A percentile compares a stretch with the other conserved stretches of the same genome.
These are phyloP conservation scores for Glareola pratincola DNA, from an alignment of 2,113 vertebrate species.

Conservation along the genomic window DNA sequence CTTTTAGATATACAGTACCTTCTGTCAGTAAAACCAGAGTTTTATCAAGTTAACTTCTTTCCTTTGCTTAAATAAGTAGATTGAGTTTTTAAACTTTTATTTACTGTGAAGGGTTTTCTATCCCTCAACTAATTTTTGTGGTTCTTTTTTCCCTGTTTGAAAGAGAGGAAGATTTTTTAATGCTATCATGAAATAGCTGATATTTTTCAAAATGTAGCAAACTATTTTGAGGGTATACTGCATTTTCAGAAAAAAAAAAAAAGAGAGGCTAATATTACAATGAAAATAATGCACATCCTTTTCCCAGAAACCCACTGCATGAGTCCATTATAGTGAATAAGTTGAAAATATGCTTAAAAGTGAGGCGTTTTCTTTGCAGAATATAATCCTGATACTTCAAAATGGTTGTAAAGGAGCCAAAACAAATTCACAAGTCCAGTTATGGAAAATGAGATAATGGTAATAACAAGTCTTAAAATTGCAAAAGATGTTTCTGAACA, in stretches of 20 bases:
- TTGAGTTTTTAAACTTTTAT: background rate
- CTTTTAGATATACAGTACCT: background rate
- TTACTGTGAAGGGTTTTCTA: background rate
- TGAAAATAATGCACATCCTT: background rate
- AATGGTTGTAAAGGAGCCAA: background rate
- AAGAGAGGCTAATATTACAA: background rate
- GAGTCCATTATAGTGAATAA: background rate
- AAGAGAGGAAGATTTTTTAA: background rate
- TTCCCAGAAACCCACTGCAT: background rate
- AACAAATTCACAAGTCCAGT: background rate
- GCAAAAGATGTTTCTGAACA: background rate
- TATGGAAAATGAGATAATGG: background rate
- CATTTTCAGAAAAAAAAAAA: background rate
- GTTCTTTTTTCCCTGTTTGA: background rate
- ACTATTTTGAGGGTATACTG: background rate
- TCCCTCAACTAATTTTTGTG: background rate
- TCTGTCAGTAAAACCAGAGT: background rate
- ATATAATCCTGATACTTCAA: background rate
- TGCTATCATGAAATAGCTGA: background rate
- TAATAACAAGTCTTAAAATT: constrained; percentile 5
- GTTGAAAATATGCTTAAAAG: background rate
- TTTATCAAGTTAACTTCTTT: background rate
- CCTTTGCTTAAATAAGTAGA: background rate
- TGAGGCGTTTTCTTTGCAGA: background rate
- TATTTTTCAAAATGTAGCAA: background rate